phyloP scores from a whole-genome alignment of 2,113 vertebrate genomes.

The Cacatua alba region DNA sequence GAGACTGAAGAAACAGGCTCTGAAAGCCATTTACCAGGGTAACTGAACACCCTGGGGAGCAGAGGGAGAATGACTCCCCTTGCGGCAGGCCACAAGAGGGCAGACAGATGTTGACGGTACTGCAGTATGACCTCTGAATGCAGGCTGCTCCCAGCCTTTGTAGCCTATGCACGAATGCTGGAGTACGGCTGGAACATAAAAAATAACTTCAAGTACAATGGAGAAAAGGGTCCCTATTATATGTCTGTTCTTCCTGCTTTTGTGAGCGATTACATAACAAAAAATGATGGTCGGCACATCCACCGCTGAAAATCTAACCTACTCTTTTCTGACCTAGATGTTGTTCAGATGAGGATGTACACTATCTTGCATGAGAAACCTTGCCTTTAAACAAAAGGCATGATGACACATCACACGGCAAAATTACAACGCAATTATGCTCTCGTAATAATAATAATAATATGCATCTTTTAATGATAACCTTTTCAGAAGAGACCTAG shows the following conservation, averaged over 20 bases:
- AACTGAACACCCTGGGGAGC: slow-evolving; percentile 63
- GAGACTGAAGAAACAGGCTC: slow-evolving; percentile 61
- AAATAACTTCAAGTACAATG: background rate
- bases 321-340: slow-evolving; percentile 48
- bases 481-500: slow-evolving; percentile 11
- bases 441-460: slow-evolving; percentile 22
- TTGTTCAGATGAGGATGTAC: background rate
- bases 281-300: slow-evolving; percentile 28
- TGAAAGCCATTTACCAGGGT: slow-evolving; percentile 61
- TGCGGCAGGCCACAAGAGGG: slow-evolving; percentile 59
- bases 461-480: slow-evolving; percentile 4
- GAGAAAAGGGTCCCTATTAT: background rate
- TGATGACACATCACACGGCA: background rate
- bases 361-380: background rate
- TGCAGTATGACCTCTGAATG: background rate
- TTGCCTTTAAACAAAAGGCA: slow-evolving; percentile 1
- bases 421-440: slow-evolving; percentile 6
- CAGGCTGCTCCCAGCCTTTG: background rate
- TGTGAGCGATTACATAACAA: background rate
- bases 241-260: slow-evolving; percentile 2
- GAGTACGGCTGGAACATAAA: background rate
- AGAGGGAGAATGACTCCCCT: slow-evolving; percentile 44
- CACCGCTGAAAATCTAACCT: slow-evolving; percentile 2
- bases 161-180: background rate
- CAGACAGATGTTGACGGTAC: background rate